Evolutionary conservation across 2,888 invertebrate genomes (phyloP).

Genomic region (Heliothis peltigera): DNA sequence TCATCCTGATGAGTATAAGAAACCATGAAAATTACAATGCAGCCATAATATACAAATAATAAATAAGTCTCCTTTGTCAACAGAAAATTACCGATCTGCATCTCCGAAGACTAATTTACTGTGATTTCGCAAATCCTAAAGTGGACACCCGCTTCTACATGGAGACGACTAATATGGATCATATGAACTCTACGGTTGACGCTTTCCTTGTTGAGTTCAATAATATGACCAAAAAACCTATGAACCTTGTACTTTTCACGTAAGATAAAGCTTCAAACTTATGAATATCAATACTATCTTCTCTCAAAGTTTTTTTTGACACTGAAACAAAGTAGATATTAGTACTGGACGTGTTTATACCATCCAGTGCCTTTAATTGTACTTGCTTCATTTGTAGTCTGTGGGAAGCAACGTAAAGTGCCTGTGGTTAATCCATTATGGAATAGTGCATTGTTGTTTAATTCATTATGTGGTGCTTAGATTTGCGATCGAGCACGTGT

Average conservation of each 20-base stretch:
- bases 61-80: slow-evolving; percentile 50
- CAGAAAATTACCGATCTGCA: slow-evolving; percentile 93
- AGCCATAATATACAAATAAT: no score
- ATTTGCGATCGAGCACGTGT: slow-evolving; percentile 98
- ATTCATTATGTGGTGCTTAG: slow-evolving; percentile 79
- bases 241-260: slow-evolving; percentile 97
- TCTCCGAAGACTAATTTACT: slow-evolving; percentile 96
- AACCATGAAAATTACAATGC: no score
- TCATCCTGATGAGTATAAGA: no score
- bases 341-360: no score
- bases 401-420: no score
- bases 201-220: slow-evolving; percentile 97
- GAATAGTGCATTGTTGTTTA: no score
- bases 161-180: slow-evolving; percentile 95
- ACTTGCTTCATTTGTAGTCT: no score
- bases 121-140: slow-evolving; percentile 98
- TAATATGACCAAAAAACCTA: slow-evolving; percentile 98
- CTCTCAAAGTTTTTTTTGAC: no score
- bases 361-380: no score
- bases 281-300: no score
- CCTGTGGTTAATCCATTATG: no score
- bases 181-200: slow-evolving; percentile 95
- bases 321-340: no score
- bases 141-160: slow-evolving; percentile 96
- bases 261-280: slow-evolving; percentile 74